Base-by-base conservation (phyloP, 1,140 invertebrate species). In the Zaprionus ornatus region DNA sequence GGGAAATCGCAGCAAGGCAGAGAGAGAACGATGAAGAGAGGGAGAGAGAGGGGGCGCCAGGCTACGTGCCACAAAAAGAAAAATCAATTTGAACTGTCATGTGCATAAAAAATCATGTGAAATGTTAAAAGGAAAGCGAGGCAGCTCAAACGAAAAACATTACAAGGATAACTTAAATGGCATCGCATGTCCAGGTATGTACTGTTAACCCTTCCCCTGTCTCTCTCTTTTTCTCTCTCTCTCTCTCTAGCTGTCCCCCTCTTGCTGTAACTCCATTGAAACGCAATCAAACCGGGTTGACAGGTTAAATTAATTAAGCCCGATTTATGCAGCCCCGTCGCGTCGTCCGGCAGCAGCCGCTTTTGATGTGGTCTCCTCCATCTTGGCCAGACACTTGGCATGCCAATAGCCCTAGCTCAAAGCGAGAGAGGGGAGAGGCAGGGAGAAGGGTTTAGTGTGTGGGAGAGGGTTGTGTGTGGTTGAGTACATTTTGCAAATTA, bases 271-370 rank as follows among this genome's bases (percentile, higher is more conserved):
- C 70, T 82, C 75, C 32, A 79, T 86, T 68, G 72, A 82, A 79
- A 73, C 73, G 65, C 74, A 87, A 79, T 87, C 79, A 73, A 82
- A 86, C 37, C 62, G 68, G 76, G 76, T 80, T 87, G 83, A 87
- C 83, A 86, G 77, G 76, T 87, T 82, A 86, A 86, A 86, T 86
- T 86, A 86, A 86, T 87, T 86, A 87, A 86, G 79, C 72, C 68
- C 71, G 76, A 86, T 86, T 86, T 82, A 82, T 86, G 82, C 48
- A 55, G 27, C 71, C 17, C 52, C 25, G n/a, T 50, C 45, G 45
- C 52, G 15, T 37, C 19, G 29, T 32, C 29, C 29, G 21, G 23
- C 45, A 54, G 62, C 13, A 52, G 17, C 27, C 48, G 83, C 83
- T 82, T 86, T 86, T 86, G 83, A 86, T 86, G 83, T 85, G 83